Evolutionary conservation across 2,113 vertebrate species (phyloP), one percentile per base, ranked within the genome.

Genomic region (Petaurus breviceps): DNA sequence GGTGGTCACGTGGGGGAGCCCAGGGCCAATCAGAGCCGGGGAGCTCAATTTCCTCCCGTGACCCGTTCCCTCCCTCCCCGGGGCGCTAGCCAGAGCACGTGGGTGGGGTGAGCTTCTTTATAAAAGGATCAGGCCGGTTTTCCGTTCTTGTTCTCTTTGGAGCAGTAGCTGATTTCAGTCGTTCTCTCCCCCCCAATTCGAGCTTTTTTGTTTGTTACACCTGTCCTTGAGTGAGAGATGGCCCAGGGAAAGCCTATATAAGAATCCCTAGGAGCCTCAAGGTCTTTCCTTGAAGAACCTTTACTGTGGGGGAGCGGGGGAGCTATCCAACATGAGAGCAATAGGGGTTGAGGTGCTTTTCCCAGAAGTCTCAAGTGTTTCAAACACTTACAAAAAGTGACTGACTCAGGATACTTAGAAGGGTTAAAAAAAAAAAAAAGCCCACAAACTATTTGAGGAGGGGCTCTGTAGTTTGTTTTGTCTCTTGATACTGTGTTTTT

Each of bases 81-180:
- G 14, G 3, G 61, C 37, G 11, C 1, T 19, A 77, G 31, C 4
- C 31, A 8, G n/a, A 43, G 2, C n/a, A 84, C 37, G n/a, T 84
- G 68, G 19, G 0, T 43, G 16, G 16, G 6, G 68, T 19, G 61
- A 7, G 12, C 61, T n/a, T 37, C 14, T n/a, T 68, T 16, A 5
- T n/a, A n/a, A 31, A 6, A 61, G 31, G 31, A n/a, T 11, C 14
- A 12, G 9, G 11, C 26, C 3, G 2, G 47, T 49, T 49, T 49
- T 49, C 47, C 47, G 47, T 37, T 43, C 6, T 19, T 4, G 47
- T 37, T 43, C 6, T 19, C 0, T 22, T n/a, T 22, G 16, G 8
- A 2, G 68, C 16, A 1, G 5, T 0, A 31, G 10, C 7, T 0
- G 54, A 9, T 24, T 6, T 6, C 0, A 55, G 53, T 23, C 4